phyloP scores from a whole-genome alignment of 2,113 vertebrate genomes.

The Indicator indicator region DNA sequence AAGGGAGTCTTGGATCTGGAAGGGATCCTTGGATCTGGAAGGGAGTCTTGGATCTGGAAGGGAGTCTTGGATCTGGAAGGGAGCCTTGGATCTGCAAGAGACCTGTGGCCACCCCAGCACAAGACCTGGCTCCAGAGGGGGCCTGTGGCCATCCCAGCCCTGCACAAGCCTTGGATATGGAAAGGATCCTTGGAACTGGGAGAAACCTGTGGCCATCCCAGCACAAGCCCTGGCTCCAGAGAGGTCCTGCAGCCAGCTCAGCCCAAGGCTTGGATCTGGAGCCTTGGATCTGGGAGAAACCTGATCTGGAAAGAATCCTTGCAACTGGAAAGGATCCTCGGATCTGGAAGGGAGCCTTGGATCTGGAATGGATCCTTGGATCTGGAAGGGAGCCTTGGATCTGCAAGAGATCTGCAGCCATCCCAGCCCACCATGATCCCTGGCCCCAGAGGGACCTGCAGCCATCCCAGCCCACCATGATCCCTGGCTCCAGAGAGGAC shows the following conservation, averaged over 20 bases:
- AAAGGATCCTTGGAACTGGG: too few species aligned
- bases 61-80: too few species aligned
- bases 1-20: too few species aligned
- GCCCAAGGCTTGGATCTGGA: too few species aligned
- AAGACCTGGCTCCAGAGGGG: not conserved
- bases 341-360: too few species aligned
- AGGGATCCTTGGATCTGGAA: not conserved
- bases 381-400: too few species aligned
- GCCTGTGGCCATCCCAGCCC: not conserved
- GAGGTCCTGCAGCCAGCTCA: not conserved
- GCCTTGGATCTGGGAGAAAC: too few species aligned
- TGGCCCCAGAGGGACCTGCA: not conserved
- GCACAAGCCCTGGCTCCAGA: not conserved
- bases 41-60: not conserved
- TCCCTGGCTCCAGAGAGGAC: not conserved
- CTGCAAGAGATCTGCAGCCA: not conserved
- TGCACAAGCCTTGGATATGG: too few species aligned
- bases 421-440: not conserved
- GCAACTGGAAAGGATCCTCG: too few species aligned
- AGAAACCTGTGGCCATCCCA: not conserved
- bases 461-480: not conserved
- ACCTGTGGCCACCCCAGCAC: not conserved
- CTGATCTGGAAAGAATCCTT: too few species aligned
- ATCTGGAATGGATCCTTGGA: too few species aligned
- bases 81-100: too few species aligned